phyloP scores from a whole-genome alignment of 2,888 invertebrate species.

The Heteropelma amictum region DNA sequence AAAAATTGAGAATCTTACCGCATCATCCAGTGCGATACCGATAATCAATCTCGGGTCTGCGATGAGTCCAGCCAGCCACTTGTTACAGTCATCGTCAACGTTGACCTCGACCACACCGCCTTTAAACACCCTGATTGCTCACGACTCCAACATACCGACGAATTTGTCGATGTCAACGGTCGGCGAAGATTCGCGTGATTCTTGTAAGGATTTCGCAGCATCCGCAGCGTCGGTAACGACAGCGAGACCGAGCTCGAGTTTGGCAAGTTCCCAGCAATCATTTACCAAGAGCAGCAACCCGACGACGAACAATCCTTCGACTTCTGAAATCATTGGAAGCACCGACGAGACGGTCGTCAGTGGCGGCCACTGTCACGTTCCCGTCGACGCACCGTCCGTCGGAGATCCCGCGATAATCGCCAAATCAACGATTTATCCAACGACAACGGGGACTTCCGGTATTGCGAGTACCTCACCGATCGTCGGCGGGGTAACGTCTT shows the following conservation, averaged over 20 bases:
- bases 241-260: constrained; percentile 63
- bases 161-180: constrained; percentile 73
- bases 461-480: constrained; percentile 26
- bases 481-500: constrained; percentile 42
- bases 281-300: constrained; percentile 12
- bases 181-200: constrained; percentile 67
- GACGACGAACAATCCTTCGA: constrained; percentile 44
- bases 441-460: constrained; percentile 15
- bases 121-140: constrained; percentile 35
- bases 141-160: constrained; percentile 72
- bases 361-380: constrained; percentile 18
- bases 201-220: constrained; percentile 61
- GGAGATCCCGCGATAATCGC: constrained; percentile 22
- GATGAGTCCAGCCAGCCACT: constrained; percentile 48
- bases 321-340: constrained; percentile 67
- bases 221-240: constrained; percentile 28
- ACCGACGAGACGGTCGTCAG: constrained; percentile 59
- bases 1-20: constrained; percentile 67
- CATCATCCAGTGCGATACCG: constrained; percentile 55
- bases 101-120: constrained; percentile 44
- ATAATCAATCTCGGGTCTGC: constrained; percentile 54
- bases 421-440: constrained; percentile 61
- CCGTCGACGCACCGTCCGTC: constrained; percentile 27
- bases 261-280: constrained; percentile 62
- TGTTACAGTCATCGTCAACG: constrained; percentile 48